Evolutionary conservation across 2,113 vertebrate genomes (phyloP), one percentile per base, ranked within the genome.

Genomic region (Cyanistes caeruleus): DNA sequence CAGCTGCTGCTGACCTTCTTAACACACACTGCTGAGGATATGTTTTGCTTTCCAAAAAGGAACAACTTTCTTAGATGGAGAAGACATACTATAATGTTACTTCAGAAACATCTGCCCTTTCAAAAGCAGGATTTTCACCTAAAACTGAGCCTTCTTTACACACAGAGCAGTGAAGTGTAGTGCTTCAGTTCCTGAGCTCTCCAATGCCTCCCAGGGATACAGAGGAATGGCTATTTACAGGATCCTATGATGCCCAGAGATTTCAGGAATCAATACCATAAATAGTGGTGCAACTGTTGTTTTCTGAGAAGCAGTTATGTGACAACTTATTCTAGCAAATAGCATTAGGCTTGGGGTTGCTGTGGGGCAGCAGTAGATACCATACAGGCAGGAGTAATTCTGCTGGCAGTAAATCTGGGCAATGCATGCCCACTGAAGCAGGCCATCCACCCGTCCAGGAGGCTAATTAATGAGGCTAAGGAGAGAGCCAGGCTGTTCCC

Each of bases 401-500:
- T 88, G 33, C 72, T 80, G 22, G 51, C 43, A 91, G 72, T 74
- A 80, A 90, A 91, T 93, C 33, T 77, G 68, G 79, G 70, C 82
- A 44, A n/a, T 10, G 67, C 41, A 63, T 0, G 0, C 52, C 65
- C 15, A 4, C 37, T 83, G 81, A 55, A 87, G 67, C 16, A 2
- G 78, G 51, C 78, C 81, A 87, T 53, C 35, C 78, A 51, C 81
- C 75, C 14, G 0, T 84, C 65, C 12, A 1, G 80, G 44, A 72
- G 74, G 69, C 62, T 74, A 89, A 93, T 93, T 95, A 95, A 91
- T 89, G 77, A 94, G 69, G 33, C 77, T 60, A 80, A 94, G 55
- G n/a, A 87, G 53, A 58, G 63, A 95, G 82, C 67, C 81, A 95
- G 91, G 60, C 93, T 87, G 64, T 15, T 96, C 89, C 91, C 89